Evolutionary conservation across 2,888 invertebrate species (phyloP).

Genomic region (Thalpophila matura): DNA sequence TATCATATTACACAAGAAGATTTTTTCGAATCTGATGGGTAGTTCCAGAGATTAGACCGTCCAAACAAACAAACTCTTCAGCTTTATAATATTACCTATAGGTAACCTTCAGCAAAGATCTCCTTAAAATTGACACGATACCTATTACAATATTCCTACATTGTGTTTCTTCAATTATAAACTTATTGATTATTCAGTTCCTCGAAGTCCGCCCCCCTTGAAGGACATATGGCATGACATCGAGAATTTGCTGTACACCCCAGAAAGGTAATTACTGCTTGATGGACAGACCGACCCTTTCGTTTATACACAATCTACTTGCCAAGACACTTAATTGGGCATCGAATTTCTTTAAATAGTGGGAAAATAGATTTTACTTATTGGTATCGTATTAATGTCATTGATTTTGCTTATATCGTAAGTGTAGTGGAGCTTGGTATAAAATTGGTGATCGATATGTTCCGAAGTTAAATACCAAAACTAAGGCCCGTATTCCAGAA

Average conservation of each 20-base stretch:
- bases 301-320: slow-evolving; percentile 63
- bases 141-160: too few species aligned
- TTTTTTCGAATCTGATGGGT: too few species aligned
- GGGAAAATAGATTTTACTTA: slow-evolving; percentile 37
- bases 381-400: slow-evolving; percentile 13
- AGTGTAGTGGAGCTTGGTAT: slow-evolving; percentile 12
- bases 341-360: slow-evolving; percentile 64
- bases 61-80: too few species aligned
- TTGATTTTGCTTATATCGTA: background rate
- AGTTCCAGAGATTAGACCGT: too few species aligned
- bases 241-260: slow-evolving; percentile 80
- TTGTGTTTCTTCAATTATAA: too few species aligned
- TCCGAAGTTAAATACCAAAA: background rate
- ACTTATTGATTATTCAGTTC: background rate
- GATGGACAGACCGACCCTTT: slow-evolving; percentile 86
- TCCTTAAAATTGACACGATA: too few species aligned
- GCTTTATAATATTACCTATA: too few species aligned
- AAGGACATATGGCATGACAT: slow-evolving; percentile 89
- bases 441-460: background rate
- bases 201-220: slow-evolving; percentile 73
- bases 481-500: too few species aligned
- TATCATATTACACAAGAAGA: too few species aligned
- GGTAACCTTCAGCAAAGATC: too few species aligned
- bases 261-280: slow-evolving; percentile 84
- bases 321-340: slow-evolving; percentile 63